Base-by-base conservation (phyloP, 2,888 invertebrate species). In the Capitulum mitella region DNA sequence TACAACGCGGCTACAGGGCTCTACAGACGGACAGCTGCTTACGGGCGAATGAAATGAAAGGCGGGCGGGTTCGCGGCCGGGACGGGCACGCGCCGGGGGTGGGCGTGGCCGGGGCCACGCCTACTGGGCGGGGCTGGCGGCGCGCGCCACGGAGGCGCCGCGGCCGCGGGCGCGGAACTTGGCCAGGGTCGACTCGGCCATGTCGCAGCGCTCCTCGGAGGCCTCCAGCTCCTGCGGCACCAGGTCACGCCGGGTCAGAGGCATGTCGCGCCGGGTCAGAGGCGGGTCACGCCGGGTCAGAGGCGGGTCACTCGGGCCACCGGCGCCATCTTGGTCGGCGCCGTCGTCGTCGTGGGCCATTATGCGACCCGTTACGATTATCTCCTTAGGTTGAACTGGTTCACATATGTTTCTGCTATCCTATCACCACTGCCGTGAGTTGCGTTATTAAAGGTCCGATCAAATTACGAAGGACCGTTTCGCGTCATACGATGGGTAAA, bases 121-220 rank as follows among this genome's bases (percentile, higher is more conserved):
- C 8, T 37, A 19, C 22, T 2, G 34, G 32, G 26, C 37, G 46
- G 76, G 76, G 46, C 76, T 76, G 19, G 3, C 29, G 32, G 29
- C 76, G 46, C 76, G 76, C 8, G 46, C 93, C 84, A 92, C 90
- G 86, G 94, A 94, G 89, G 94, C 94, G 86, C 92, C 93, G 87
- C 94, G 93, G 90, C 94, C 94, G 91, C 94, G 94, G 12, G 96
- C 95, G 87, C 97, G 93, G 92, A 97, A 93, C 91, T 97, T 97
- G 89, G 94, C 93, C 87, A 97, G 93, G 85, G 95, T 95, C 88
- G 96, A 95, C 88, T 97, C 97, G 85, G 97, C 95, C 86, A 96
- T 90, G 89, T 97, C 97, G 85, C 96, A 95, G 85, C 97, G 92
- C 88, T 97, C 97, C 87, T 97, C 97, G 83, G 97, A 95, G 88